A percentile compares a stretch with the other conserved stretches of the same genome.
phyloP scores from a whole-genome alignment of 2,797 vertebrate genomes.

The Lacerta bilineata region DNA sequence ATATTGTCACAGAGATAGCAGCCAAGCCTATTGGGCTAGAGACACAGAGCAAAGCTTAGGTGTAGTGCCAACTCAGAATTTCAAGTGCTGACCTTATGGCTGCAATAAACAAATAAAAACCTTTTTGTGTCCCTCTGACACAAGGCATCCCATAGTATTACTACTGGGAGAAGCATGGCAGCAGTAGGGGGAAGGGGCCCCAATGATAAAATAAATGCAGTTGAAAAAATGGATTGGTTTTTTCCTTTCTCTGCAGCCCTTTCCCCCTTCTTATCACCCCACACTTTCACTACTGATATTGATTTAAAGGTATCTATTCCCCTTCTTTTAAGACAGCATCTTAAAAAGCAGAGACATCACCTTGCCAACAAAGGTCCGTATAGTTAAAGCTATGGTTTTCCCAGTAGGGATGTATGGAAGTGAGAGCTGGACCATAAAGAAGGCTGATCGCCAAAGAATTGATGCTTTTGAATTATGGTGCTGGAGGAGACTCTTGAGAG shows the following conservation, averaged over 20 bases:
- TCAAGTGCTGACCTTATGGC: background rate
- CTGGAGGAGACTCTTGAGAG: too few relatives aligned
- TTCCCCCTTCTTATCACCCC: background rate
- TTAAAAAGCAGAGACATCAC: too few relatives aligned
- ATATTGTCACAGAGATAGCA: slow-evolving; percentile 22
- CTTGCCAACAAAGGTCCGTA: too few relatives aligned
- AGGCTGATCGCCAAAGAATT: too few relatives aligned
- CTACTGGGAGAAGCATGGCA: background rate
- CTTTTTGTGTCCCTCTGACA: slow-evolving; percentile 22
- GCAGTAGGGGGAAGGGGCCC: background rate
- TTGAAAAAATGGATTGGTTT: background rate
- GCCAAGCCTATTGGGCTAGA: slow-evolving; percentile 44
- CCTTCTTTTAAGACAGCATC: too few relatives aligned
- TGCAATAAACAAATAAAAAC: slow-evolving; percentile 49
- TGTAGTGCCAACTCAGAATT: background rate
- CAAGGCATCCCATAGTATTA: slow-evolving; percentile 31
- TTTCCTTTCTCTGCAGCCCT: background rate
- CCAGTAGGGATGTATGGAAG: too few relatives aligned
- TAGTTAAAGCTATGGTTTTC: too few relatives aligned
- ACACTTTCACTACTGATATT: background rate
- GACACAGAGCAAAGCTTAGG: slow-evolving; percentile 40
- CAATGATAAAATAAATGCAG: background rate
- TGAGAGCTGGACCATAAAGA: too few relatives aligned
- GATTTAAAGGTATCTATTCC: background rate
- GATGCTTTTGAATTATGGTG: too few relatives aligned